Evolutionary conservation across 2,113 vertebrate species (phyloP).

Genomic region (Pseudorasbora parva): DNA sequence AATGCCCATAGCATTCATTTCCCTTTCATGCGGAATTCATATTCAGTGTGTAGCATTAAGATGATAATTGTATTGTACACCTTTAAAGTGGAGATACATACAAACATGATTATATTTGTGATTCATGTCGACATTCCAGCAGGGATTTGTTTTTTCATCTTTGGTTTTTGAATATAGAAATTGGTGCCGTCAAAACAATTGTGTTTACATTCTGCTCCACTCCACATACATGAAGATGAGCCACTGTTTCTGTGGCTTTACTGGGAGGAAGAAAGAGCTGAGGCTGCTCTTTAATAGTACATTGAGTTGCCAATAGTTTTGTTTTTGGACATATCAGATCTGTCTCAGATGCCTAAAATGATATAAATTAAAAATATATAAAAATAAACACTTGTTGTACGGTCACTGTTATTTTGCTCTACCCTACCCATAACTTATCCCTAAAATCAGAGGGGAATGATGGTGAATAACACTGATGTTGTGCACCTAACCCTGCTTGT

Average conservation of each 20-base stretch:
- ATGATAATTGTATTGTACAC: slow-evolving; percentile 47
- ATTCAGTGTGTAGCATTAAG: slow-evolving; percentile 26
- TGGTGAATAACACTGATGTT: no score
- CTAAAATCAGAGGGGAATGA: no score
- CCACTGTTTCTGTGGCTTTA: background rate
- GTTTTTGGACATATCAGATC: background rate
- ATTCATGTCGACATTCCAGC: slow-evolving; percentile 38
- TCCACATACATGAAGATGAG: slow-evolving; percentile 15
- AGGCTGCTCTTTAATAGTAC: background rate
- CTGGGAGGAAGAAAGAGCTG: background rate
- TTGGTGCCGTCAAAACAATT: slow-evolving; percentile 55
- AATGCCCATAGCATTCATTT: background rate
- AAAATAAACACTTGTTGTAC: background rate
- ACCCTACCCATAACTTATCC: no score
- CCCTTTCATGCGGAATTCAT: background rate
- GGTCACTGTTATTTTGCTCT: no score
- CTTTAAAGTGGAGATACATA: slow-evolving; percentile 36
- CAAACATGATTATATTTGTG: slow-evolving; percentile 54
- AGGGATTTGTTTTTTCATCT: slow-evolving; percentile 22
- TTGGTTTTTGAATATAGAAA: slow-evolving; percentile 35
- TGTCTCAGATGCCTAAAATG: background rate
- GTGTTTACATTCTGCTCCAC: slow-evolving; percentile 39
- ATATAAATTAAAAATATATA: background rate
- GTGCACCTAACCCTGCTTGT: no score
- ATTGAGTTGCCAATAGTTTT: background rate